phyloP scores from a whole-genome alignment of 1,140 invertebrate genomes.

The Mercenaria mercenaria region DNA sequence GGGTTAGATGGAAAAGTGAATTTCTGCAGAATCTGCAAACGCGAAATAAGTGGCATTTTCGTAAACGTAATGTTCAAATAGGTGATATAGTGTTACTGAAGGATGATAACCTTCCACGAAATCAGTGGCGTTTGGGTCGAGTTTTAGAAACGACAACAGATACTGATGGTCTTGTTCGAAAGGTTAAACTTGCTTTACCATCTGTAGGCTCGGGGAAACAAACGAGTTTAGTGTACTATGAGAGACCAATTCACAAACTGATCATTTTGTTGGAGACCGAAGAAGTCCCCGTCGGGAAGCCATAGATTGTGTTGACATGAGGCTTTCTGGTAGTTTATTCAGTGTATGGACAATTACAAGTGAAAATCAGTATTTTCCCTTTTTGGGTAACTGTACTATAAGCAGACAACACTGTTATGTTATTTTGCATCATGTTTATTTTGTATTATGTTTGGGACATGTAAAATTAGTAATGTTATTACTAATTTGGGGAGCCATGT shows the following conservation, averaged over 20 bases:
- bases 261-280: neutral
- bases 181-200: slow-evolving; percentile 37
- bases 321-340: too few species aligned
- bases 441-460: too few species aligned
- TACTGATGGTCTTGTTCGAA: slow-evolving; percentile 37
- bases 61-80: slow-evolving; percentile 22
- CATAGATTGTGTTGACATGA: too few species aligned
- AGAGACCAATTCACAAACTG: neutral
- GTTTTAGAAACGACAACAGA: slow-evolving; percentile 11
- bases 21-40: slow-evolving; percentile 27
- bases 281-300: too few species aligned
- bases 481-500: too few species aligned
- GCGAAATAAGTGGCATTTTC: slow-evolving; percentile 7
- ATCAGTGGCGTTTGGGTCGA: slow-evolving; percentile 44
- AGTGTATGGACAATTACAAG: too few species aligned
- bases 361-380: too few species aligned
- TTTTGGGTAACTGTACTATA: too few species aligned
- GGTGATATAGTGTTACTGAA: slow-evolving; percentile 66
- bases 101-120: slow-evolving; percentile 58
- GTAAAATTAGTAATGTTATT: too few species aligned
- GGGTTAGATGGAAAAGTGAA: slow-evolving; percentile 19
- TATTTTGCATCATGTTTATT: too few species aligned
- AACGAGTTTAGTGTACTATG: neutral
- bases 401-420: too few species aligned
- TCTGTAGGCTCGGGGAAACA: too few species aligned